Evolutionary conservation across 2,888 invertebrate species (phyloP).

Genomic region (Mythimna ferrago): DNA sequence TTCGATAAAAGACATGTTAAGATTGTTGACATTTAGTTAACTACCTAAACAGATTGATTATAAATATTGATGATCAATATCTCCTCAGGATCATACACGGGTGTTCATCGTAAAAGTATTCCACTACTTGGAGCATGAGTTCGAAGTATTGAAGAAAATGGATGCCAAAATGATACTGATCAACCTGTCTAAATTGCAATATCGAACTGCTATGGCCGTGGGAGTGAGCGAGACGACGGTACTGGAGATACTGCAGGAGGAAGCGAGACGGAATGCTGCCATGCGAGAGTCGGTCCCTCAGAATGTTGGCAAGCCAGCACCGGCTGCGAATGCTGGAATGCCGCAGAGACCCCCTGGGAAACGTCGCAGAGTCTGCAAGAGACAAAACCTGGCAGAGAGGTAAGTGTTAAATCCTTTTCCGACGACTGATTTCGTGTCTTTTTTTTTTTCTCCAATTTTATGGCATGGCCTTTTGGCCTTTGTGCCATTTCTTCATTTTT

Average conservation of each 20-base stretch:
- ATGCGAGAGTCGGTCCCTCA: neutral
- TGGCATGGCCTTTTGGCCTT: too few species aligned
- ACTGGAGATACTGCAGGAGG: neutral
- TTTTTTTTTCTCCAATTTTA: too few species aligned
- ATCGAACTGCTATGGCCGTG: neutral
- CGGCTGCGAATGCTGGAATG: neutral
- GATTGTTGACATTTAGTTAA: too few species aligned
- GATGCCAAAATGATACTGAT: neutral
- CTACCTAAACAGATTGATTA: too few species aligned
- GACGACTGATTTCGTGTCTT: too few species aligned
- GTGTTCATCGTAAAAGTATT: neutral
- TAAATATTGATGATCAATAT: neutral
- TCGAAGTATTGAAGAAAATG: neutral
- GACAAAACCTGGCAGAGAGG: too few species aligned
- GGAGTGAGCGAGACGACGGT: neutral
- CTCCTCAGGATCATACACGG: neutral
- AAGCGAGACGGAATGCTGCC: neutral
- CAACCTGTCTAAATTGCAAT: neutral
- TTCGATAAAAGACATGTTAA: too few species aligned
- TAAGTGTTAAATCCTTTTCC: too few species aligned
- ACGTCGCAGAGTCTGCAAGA: too few species aligned
- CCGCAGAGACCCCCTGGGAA: neutral
- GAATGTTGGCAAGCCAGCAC: neutral
- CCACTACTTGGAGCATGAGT: constrained; percentile 6
- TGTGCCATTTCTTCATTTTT: too few species aligned